Evolutionary conservation across 1,140 invertebrate genomes (phyloP).

Genomic region (Ceratina australensis): DNA sequence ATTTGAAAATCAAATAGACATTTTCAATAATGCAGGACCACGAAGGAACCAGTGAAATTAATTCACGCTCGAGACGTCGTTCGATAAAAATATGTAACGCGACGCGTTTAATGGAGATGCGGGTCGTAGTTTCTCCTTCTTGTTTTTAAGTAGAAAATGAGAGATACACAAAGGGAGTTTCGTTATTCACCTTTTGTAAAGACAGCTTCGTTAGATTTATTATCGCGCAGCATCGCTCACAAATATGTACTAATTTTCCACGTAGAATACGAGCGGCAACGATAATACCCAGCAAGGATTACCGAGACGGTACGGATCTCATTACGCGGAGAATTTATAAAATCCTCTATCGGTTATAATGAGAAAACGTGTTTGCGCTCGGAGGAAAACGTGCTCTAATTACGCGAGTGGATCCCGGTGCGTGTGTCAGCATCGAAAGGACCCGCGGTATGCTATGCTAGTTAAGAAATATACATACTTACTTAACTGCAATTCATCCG

Average conservation of each 20-base stretch:
- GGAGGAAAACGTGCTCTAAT: conserved; percentile 29
- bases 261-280: neutral
- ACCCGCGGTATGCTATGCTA: neutral
- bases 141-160: too few relatives aligned
- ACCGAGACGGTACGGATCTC: neutral
- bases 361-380: conserved; percentile 28
- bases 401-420: neutral
- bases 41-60: too few relatives aligned
- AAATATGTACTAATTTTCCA: conserved; percentile 34
- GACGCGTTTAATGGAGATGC: too few relatives aligned
- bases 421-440: neutral
- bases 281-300: neutral
- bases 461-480: conserved; percentile 14
- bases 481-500: too few relatives aligned
- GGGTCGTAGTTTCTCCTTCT: too few relatives aligned
- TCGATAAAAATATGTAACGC: too few relatives aligned
- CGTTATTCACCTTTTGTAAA: neutral
- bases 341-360: conserved; percentile 35
- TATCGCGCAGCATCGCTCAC: conserved; percentile 26
- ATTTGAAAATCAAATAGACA: too few relatives aligned
- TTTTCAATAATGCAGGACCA: too few relatives aligned
- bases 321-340: conserved; percentile 34
- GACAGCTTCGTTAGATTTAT: conserved; percentile 37
- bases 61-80: too few relatives aligned
- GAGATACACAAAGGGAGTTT: too few relatives aligned